Evolutionary conservation across 2,113 vertebrate genomes (phyloP).

Genomic region (Phylloscopus whistleri): DNA sequence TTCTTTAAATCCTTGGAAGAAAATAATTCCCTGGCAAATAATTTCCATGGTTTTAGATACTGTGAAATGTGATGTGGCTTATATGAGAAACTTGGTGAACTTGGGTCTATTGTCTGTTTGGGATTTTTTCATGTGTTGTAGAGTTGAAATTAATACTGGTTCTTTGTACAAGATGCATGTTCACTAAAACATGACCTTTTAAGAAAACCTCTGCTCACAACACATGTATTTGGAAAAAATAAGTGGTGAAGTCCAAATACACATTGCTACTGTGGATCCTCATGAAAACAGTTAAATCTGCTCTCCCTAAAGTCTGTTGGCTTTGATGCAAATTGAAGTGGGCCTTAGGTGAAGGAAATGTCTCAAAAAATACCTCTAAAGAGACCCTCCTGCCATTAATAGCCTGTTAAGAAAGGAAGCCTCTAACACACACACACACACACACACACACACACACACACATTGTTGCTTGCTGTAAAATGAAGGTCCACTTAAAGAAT

Average conservation of each 20-base stretch:
- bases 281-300: background rate
- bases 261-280: background rate
- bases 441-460: background rate
- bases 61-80: background rate
- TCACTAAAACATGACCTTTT: background rate
- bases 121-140: background rate
- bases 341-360: background rate
- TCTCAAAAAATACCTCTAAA: background rate
- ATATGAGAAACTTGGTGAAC: background rate
- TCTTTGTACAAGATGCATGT: background rate
- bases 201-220: background rate
- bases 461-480: background rate
- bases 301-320: background rate
- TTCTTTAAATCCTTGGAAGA: background rate
- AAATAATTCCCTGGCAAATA: background rate
- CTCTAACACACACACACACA: background rate
- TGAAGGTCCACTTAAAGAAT: background rate
- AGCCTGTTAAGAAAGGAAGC: background rate
- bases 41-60: background rate
- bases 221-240: background rate
- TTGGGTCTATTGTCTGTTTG: background rate
- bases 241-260: background rate
- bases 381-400: background rate
- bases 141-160: background rate
- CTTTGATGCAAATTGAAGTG: background rate